These are phyloP conservation scores for Lycocerus yunnanus DNA, from an alignment of 2,888 invertebrate species.

Conservation along the genomic window DNA sequence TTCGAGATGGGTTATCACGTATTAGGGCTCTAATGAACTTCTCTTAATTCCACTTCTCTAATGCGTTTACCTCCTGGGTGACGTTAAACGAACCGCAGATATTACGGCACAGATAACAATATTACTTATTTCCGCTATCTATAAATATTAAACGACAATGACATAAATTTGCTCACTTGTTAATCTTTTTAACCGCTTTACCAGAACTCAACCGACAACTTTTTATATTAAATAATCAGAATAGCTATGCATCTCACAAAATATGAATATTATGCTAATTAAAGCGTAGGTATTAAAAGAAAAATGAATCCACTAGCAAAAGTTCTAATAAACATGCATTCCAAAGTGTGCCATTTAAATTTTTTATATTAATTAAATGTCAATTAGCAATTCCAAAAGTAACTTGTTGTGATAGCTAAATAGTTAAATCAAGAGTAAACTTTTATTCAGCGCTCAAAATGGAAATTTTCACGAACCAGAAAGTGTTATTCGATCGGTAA, in stretches of 20 bases:
- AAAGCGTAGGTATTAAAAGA: too few relatives aligned
- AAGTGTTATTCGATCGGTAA: too few relatives aligned
- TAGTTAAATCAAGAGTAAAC: too few relatives aligned
- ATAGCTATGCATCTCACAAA: not conserved
- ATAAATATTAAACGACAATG: not conserved
- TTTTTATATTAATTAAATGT: too few relatives aligned
- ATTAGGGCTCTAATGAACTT: conserved; percentile 48
- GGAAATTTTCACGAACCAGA: too few relatives aligned
- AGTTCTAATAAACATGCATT: too few relatives aligned
- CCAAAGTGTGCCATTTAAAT: too few relatives aligned
- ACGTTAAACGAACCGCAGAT: conserved; percentile 18
- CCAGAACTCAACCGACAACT: not conserved
- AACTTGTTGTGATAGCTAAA: too few relatives aligned
- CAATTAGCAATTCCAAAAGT: too few relatives aligned
- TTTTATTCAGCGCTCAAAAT: too few relatives aligned
- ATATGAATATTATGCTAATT: too few relatives aligned
- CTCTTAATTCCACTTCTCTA: conserved; percentile 44
- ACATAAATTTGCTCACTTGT: not conserved
- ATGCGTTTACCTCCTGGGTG: conserved; percentile 14
- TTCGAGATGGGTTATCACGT: conserved; percentile 44
- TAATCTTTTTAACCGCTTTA: not conserved
- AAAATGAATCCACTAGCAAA: too few relatives aligned
- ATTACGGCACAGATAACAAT: conserved; percentile 26
- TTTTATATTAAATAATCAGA: not conserved
- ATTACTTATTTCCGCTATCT: conserved; percentile 10